A percentile compares a stretch with the other conserved stretches of the same genome.
Conservation (phyloP, 1,140 invertebrate species). For the Mylabris phalerata region DNA sequence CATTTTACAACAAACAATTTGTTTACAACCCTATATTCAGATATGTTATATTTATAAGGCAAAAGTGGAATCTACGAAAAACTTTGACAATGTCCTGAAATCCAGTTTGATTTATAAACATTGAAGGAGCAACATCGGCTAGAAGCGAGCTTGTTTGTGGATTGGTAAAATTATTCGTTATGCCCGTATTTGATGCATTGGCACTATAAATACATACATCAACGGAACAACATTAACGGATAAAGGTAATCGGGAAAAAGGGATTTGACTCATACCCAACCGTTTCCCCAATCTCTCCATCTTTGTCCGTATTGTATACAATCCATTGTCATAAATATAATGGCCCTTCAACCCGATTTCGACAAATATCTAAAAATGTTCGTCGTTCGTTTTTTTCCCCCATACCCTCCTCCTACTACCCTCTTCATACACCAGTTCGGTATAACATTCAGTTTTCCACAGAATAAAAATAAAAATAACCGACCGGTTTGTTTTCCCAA, state of each 20-base stretch:
- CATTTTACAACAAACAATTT: no score
- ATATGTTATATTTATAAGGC: no score
- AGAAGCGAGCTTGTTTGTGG: constrained; percentile 21
- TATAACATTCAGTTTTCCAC: no score
- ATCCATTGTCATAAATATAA: no score
- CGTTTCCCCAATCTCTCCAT: no score
- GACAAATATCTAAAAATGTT: constrained; percentile 15
- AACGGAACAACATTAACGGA: constrained; percentile 16
- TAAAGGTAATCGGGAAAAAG: constrained; percentile 17
- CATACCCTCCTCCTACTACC: constrained; percentile 1
- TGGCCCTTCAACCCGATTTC: background rate
- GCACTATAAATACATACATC: constrained; percentile 32
- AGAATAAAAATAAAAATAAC: background rate
- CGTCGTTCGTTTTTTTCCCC: constrained; percentile 1
- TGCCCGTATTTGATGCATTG: constrained; percentile 27
- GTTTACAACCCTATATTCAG: no score
- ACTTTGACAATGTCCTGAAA: constrained; percentile 20
- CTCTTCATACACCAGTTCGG: no score
- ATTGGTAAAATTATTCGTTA: constrained; percentile 26
- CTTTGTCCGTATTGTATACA: no score
- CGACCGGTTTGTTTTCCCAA: constrained; percentile 6
- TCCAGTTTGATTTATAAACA: constrained; percentile 34
- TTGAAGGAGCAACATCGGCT: constrained; percentile 14
- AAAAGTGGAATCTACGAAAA: constrained; percentile 18
- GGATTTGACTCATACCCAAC: background rate